A percentile compares a stretch with the other conserved stretches of the same genome.
These are phyloP conservation scores for Eulithis testata DNA, from an alignment of 2,888 invertebrate species.

Conservation along the genomic window DNA sequence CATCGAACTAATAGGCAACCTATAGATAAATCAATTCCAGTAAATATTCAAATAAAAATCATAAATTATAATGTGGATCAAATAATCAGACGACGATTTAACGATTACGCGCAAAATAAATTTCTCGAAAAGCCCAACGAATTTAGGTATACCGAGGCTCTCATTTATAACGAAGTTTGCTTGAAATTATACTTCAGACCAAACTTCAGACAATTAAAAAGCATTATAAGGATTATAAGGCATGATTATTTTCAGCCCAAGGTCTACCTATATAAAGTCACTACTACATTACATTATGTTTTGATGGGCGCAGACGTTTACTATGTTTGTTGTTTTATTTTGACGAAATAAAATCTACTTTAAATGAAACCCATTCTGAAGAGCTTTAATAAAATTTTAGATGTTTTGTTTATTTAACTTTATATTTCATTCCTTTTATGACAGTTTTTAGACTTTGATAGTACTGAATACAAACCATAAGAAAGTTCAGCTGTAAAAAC, in stretches of 20 bases:
- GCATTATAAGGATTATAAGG: no score
- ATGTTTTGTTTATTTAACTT: conserved; percentile 26
- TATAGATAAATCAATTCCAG: no score
- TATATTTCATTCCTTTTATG: conserved; percentile 27
- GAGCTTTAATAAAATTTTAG: conserved; percentile 22
- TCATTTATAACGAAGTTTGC: conserved; percentile 9
- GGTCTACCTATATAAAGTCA: no score
- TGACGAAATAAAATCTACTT: neutral
- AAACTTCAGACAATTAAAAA: neutral
- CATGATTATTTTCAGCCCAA: no score
- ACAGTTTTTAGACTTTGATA: conserved; percentile 29
- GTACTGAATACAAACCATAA: conserved; percentile 15
- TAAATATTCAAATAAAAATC: no score
- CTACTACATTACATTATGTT: no score
- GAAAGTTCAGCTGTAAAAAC: neutral
- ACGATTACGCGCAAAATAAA: conserved; percentile 13
- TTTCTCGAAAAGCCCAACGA: conserved; percentile 16
- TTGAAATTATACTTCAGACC: conserved; percentile 2
- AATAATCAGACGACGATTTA: no score
- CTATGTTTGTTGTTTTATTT: neutral
- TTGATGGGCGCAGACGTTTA: neutral
- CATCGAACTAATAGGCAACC: no score
- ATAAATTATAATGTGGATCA: no score
- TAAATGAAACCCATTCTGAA: conserved; percentile 1
- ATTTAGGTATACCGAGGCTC: neutral